Evolutionary conservation across 1,140 invertebrate species (phyloP), one percentile per base, ranked within the genome.

Genomic region (Musca vetustissima): DNA sequence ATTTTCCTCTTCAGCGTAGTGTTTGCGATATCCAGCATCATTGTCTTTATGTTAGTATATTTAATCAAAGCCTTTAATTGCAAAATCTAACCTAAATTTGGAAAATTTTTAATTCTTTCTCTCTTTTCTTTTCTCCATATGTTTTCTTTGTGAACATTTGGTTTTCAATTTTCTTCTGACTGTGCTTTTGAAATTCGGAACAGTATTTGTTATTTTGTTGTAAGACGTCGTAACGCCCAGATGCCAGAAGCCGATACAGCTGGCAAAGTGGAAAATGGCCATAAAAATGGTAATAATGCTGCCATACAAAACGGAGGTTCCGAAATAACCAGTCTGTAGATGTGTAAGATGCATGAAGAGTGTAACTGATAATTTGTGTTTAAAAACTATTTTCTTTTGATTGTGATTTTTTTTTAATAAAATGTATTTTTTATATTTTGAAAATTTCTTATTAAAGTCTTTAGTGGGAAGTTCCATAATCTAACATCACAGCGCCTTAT

Each of bases 1-100:
- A 74, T 83, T 64, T 83, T 77, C 59, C 53, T 83, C 7, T 79
- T 81, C 68, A 65, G 69, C 19, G 69, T 81, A 74, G 67, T 82
- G 9, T 82, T 82, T 15, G 79, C 80, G n/a, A 53, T 82, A 4
- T 75, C 77, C 8, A 81, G 77, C 68, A 74, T 79, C n/a, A 53
- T 83, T 24, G 76, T 83, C 19, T 83, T 82, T 65, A 70, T 79
- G 81, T 83, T 70, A 73, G 81, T 76, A 19, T 43, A n/a, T n/a
- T 11, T 19, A 32, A 32, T 4, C 0, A 11, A 43, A 22, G 8
- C 1, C 4, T 43, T 24, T 3, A 19, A 1, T 4, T 13, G 6
- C 4, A 43, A 43, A 43, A 43, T n/a, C n/a, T n/a, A 11, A 11
- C 36, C 11, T 43, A 43, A 43, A 1, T 11, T 43, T 9, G 1